Evolutionary conservation across 2,797 vertebrate species (phyloP).

Genomic region (Furcifer pardalis): DNA sequence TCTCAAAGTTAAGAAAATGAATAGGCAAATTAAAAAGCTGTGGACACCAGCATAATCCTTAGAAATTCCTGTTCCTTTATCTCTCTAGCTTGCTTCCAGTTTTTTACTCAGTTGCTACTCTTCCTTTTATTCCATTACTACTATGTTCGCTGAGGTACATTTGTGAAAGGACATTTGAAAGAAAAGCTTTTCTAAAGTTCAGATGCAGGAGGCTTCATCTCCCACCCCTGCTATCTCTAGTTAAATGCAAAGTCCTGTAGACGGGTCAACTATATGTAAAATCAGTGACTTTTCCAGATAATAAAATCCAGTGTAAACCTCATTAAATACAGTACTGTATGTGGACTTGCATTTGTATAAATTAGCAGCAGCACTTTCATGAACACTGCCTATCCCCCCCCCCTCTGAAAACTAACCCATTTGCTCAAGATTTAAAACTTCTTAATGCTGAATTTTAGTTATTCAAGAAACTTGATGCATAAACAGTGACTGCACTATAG

Average conservation of each 20-base stretch:
- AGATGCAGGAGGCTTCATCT: not conserved
- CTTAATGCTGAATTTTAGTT: not conserved
- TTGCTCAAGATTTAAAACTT: not conserved
- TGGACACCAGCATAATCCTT: not conserved
- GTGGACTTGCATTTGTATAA: not conserved
- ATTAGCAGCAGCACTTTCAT: not conserved
- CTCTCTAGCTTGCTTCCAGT: not conserved
- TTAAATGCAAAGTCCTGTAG: not conserved
- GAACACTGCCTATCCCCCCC: no score
- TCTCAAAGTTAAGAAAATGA: not conserved
- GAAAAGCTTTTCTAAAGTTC: no score
- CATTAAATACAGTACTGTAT: not conserved
- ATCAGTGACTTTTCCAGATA: not conserved
- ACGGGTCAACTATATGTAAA: not conserved
- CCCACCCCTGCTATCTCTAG: not conserved
- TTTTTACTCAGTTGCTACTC: not conserved
- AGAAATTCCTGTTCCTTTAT: not conserved
- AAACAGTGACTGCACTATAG: not conserved
- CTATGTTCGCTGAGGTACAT: not conserved
- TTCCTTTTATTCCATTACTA: not conserved
- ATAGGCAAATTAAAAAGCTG: not conserved
- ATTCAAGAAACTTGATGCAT: not conserved
- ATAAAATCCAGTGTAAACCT: not conserved
- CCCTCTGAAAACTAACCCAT: not conserved
- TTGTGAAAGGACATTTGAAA: not conserved